phyloP scores from a whole-genome alignment of 1,140 invertebrate genomes.

The Pemphigus obesinymphae region DNA sequence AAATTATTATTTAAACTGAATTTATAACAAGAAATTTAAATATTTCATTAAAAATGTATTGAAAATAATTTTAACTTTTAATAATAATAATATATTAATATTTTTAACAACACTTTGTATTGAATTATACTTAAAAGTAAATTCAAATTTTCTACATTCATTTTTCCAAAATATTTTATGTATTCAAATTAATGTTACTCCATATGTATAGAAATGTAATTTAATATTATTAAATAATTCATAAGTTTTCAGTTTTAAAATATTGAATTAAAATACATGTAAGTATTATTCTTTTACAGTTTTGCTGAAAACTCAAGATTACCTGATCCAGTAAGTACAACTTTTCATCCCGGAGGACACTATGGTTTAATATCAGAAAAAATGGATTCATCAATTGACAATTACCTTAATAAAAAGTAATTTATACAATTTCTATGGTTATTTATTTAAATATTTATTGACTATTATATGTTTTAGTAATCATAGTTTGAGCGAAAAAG shows the following conservation, averaged over 20 bases:
- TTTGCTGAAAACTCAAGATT: conserved; percentile 49
- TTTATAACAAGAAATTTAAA: too few species aligned
- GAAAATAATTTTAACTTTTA: too few species aligned
- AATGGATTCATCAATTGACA: conserved; percentile 63
- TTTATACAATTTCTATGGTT: not conserved
- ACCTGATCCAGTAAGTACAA: conserved; percentile 70
- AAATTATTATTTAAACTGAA: too few species aligned
- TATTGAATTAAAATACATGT: too few species aligned
- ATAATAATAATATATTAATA: too few species aligned
- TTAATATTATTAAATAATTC: not conserved
- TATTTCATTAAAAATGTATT: too few species aligned
- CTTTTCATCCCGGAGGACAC: conserved; percentile 65
- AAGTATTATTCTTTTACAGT: conserved; percentile 5
- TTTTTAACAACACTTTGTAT: too few species aligned
- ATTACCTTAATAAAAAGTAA: conserved; percentile 56
- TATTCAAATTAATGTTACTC: not conserved
- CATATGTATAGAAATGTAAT: not conserved
- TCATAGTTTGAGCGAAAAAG: not conserved
- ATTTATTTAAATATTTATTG: not conserved
- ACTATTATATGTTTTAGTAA: not conserved
- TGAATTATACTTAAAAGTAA: too few species aligned
- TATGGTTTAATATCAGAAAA: conserved; percentile 80
- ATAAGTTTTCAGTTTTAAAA: not conserved
- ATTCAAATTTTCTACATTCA: too few species aligned
- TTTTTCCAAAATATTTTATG: too few species aligned